Conservation (phyloP, 92 coral and sea anemone genomes). For the Epizoanthus illoricatus region DNA sequence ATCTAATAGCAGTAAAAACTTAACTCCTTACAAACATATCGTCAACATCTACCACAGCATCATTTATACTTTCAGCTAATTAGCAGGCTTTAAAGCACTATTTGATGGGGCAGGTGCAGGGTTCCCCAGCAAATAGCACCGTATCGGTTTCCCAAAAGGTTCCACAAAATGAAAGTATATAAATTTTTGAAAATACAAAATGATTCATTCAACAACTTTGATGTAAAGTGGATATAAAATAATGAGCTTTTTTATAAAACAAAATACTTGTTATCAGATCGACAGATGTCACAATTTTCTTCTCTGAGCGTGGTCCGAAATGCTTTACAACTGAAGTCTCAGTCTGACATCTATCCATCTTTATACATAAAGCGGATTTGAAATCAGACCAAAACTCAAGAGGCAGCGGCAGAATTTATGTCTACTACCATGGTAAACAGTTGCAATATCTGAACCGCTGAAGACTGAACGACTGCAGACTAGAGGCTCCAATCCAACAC, state of each 20-base stretch:
- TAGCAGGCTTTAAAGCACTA: neutral
- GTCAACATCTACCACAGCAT: too few relatives aligned
- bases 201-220: neutral
- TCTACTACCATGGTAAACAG: neutral
- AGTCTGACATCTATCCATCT: neutral
- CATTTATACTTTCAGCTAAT: neutral
- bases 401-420: slow-evolving; percentile 9
- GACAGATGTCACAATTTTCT: neutral
- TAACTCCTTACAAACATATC: too few relatives aligned
- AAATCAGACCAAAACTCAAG: neutral
- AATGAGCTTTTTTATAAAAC: too few relatives aligned
- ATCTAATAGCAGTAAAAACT: too few relatives aligned
- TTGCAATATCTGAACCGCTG: slow-evolving; percentile 25
- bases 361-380: neutral
- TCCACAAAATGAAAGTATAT: neutral
- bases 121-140: neutral
- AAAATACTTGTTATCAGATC: neutral
- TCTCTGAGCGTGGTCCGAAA: neutral
- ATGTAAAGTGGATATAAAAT: neutral
- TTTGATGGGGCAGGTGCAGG: neutral
- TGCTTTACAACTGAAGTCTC: neutral
- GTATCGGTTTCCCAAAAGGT: neutral
- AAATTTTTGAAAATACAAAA: neutral
- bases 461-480: slow-evolving; percentile 23
- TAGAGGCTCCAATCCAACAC: slow-evolving; percentile 31